Percentiles rank a stretch among this genome's conserved stretches.
Evolutionary conservation across 2,888 invertebrate genomes (phyloP).

Genomic region (Drosophila koepferae): DNA sequence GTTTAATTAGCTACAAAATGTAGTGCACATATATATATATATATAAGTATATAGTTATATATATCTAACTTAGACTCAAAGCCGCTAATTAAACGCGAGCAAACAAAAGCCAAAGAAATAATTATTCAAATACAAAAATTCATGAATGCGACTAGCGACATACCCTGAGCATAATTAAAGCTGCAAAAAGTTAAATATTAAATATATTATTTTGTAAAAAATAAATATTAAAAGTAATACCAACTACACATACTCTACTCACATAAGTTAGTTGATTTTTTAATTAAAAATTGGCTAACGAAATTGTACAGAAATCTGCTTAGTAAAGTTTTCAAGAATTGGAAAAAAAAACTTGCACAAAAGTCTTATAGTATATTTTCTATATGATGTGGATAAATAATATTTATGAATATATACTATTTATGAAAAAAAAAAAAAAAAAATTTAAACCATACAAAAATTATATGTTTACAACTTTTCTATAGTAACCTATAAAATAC

Average conservation of each 20-base stretch:
- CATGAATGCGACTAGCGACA: neutral
- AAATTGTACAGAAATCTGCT: too few relatives aligned
- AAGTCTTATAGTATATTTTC: too few relatives aligned
- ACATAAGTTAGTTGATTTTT: neutral
- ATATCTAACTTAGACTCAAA: conserved; percentile 1
- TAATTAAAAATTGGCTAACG: too few relatives aligned
- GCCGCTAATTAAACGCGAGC: conserved; percentile 25
- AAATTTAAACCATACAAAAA: too few relatives aligned
- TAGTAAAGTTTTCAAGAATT: too few relatives aligned
- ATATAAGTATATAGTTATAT: neutral
- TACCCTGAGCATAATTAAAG: neutral
- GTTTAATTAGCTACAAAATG: conserved; percentile 28
- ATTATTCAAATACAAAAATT: conserved; percentile 1
- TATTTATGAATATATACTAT: too few relatives aligned
- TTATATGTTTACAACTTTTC: too few relatives aligned
- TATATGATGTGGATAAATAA: too few relatives aligned
- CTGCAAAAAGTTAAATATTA: neutral
- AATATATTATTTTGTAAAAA: neutral
- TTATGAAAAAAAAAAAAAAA: too few relatives aligned
- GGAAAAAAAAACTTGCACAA: too few relatives aligned
- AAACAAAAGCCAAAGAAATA: neutral
- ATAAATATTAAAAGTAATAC: neutral
- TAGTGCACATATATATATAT: neutral
- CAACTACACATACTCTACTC: too few relatives aligned
- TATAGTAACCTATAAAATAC: too few relatives aligned